phyloP scores from a whole-genome alignment of 2,797 vertebrate species.

The Girardinus metallicus region DNA sequence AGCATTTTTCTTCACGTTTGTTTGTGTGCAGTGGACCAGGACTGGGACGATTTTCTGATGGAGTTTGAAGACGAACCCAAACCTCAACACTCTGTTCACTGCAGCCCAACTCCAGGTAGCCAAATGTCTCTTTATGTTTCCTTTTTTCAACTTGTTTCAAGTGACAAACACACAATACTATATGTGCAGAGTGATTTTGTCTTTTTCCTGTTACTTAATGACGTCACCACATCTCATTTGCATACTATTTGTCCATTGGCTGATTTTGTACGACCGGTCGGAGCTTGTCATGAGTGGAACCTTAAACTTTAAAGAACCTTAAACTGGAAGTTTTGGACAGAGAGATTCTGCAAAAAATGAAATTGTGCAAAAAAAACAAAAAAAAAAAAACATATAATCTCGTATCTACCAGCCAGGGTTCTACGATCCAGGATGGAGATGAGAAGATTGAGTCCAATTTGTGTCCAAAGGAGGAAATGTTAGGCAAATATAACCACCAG shows the following conservation, averaged over 20 bases:
- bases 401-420: not conserved
- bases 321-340: not conserved
- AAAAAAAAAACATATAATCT: too few relatives aligned
- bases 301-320: not conserved
- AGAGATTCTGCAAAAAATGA: not conserved
- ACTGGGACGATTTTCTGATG: slow-evolving; percentile 88
- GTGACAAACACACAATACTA: too few relatives aligned
- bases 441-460: not conserved
- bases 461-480: not conserved
- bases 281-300: not conserved
- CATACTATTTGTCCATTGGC: not conserved
- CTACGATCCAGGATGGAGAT: not conserved
- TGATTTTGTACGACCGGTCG: not conserved
- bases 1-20: not conserved
- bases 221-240: not conserved
- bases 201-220: not conserved
- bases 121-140: not conserved
- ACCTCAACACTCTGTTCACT: slow-evolving; percentile 84
- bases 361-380: not conserved
- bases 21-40: slow-evolving; percentile 84
- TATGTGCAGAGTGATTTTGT: not conserved
- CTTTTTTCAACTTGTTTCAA: too few relatives aligned
- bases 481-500: not conserved
- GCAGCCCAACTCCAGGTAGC: slow-evolving; percentile 90
- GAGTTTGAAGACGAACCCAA: slow-evolving; percentile 90